Evolutionary conservation across 2,113 vertebrate species (phyloP), one percentile per base, ranked within the genome.

Genomic region (Strix uralensis): DNA sequence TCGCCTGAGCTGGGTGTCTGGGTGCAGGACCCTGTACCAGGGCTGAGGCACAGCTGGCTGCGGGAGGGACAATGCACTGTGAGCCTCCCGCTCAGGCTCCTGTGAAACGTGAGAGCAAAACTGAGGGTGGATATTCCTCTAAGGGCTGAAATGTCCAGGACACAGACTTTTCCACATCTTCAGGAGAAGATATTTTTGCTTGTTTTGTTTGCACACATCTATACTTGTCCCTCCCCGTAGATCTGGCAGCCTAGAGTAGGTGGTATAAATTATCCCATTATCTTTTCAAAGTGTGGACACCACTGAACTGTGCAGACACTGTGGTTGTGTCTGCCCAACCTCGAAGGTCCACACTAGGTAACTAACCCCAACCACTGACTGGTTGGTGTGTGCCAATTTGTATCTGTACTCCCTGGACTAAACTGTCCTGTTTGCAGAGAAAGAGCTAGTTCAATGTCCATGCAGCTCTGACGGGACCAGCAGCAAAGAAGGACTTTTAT

Each of bases 1-100:
- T 30, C 23, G 26, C 44, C 22, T 4, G 2, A 7, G 66, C 7
- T 22, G 10, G 9, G 4, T 88, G 27, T 8, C 27, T 26, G 49
- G 14, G 10, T 34, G 58, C 36, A 42, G 66, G 44, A 38, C 29
- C 19, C 21, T 65, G 21, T 2, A 1, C n/a, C 22, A 47, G 51
- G 17, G 20, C 11, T 47, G 67, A 49, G 32, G 46, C 51, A 27
- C 1, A 2, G 14, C 23, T 40, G 44, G 27, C 17, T 44, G 17
- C 1, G 7, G 17, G 34, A 86, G 25, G 21, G 7, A 62, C 0
- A 1, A 17, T 23, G 30, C 38, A 20, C 25, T 0, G 0, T 23
- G 15, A 58, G 20, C 26, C 36, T 81, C 40, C 61, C 55, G 6
- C 49, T 80, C 67, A 46, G 20, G 36, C 23, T 77, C n/a, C 22